phyloP scores from a whole-genome alignment of 2,888 invertebrate species.

The Dryococelus australis region DNA sequence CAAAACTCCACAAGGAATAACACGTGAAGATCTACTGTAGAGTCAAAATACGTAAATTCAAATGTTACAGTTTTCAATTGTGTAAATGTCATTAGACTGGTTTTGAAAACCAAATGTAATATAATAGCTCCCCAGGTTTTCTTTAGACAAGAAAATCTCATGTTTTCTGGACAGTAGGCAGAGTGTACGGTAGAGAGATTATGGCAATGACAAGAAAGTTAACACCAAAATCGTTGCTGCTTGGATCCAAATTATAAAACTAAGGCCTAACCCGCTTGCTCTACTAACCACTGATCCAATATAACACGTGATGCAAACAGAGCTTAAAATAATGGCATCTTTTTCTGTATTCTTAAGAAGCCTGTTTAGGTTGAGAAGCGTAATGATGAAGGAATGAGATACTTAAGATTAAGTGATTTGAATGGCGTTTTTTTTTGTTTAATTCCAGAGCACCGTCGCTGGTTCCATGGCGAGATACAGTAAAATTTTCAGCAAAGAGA shows the following conservation, averaged over 20 bases:
- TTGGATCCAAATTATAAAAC: background rate
- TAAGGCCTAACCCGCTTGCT: background rate
- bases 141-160: background rate
- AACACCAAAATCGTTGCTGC: background rate
- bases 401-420: background rate
- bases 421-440: background rate
- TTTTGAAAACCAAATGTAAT: background rate
- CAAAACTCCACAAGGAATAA: background rate
- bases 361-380: background rate
- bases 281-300: background rate
- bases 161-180: background rate
- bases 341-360: background rate
- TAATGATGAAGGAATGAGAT: background rate
- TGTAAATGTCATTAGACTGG: background rate
- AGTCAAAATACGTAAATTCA: background rate
- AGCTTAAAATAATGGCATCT: background rate
- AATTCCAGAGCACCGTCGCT: background rate
- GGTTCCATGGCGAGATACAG: background rate
- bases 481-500: background rate
- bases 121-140: background rate
- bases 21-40: background rate
- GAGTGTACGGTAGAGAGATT: background rate
- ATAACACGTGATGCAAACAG: background rate
- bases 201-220: background rate
- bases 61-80: background rate